Evolutionary conservation across 2,888 invertebrate genomes (phyloP).

Genomic region (Pollenia labialis): DNA sequence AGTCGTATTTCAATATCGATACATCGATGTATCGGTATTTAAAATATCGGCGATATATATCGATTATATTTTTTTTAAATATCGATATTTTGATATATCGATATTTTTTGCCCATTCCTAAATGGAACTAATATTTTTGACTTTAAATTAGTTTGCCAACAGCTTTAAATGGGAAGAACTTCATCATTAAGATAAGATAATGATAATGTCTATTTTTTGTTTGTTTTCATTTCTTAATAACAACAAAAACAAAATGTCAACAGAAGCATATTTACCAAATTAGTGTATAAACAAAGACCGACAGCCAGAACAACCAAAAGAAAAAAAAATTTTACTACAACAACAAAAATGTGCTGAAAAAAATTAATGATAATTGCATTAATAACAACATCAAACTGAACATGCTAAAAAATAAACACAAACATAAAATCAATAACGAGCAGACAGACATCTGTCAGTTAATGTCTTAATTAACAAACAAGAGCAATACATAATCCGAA

Average conservation of each 20-base stretch:
- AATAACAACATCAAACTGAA: not conserved
- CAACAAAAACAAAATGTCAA: constrained; percentile 15
- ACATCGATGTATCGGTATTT: too few relatives aligned
- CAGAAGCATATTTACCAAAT: constrained; percentile 34
- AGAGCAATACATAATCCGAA: not conserved
- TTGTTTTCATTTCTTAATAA: not conserved
- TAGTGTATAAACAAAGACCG: constrained; percentile 12
- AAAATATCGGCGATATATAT: too few relatives aligned
- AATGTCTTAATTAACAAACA: constrained; percentile 55
- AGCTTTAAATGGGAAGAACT: not conserved
- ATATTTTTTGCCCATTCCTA: too few relatives aligned
- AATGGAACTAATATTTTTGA: constrained; percentile 2
- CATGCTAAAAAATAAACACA: constrained; percentile 14
- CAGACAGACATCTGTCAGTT: constrained; percentile 52
- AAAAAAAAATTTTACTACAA: not conserved
- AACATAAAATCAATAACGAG: constrained; percentile 48
- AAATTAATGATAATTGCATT: constrained; percentile 1
- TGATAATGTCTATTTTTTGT: not conserved
- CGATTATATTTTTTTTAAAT: too few relatives aligned
- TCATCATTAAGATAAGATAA: not conserved
- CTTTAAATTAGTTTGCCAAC: not conserved
- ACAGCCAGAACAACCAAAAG: not conserved
- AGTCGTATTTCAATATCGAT: too few relatives aligned
- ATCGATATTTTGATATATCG: too few relatives aligned
- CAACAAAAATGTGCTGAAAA: not conserved